Conservation (phyloP, 2,113 vertebrate genomes). For the Caretta caretta region DNA sequence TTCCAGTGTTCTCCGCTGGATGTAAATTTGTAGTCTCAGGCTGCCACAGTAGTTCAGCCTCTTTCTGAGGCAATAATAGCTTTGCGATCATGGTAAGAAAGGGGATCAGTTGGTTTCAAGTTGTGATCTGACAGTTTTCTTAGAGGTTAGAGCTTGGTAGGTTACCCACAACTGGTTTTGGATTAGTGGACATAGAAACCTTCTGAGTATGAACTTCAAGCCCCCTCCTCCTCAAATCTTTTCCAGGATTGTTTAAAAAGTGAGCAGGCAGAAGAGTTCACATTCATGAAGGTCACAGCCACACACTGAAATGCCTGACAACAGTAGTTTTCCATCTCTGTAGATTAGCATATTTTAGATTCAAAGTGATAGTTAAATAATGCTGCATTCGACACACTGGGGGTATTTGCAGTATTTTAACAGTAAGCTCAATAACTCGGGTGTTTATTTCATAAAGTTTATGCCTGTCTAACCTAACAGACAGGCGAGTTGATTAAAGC, state of each 20-base stretch:
- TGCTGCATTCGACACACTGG: background rate
- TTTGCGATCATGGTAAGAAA: background rate
- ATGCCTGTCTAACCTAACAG: constrained; percentile 15
- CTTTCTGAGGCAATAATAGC: background rate
- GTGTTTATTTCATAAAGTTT: constrained; percentile 31
- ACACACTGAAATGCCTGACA: background rate
- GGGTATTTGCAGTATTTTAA: background rate
- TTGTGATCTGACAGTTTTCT: background rate
- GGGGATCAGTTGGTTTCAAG: background rate
- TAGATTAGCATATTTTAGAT: background rate
- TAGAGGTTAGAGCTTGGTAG: background rate
- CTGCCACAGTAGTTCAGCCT: background rate
- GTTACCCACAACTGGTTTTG: background rate
- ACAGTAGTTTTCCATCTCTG: background rate
- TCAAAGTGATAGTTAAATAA: background rate
- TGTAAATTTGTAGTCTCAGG: background rate
- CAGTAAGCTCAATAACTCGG: background rate
- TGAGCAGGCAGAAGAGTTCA: no score
- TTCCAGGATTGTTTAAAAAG: background rate
- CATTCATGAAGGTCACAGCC: background rate
- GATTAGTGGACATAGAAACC: background rate
- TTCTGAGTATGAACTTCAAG: background rate
- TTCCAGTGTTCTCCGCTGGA: background rate
- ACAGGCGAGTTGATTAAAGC: constrained; percentile 27
- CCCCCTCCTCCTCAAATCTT: background rate